Evolutionary conservation across 2,888 invertebrate genomes (phyloP).

Genomic region (Hipparchia semele): DNA sequence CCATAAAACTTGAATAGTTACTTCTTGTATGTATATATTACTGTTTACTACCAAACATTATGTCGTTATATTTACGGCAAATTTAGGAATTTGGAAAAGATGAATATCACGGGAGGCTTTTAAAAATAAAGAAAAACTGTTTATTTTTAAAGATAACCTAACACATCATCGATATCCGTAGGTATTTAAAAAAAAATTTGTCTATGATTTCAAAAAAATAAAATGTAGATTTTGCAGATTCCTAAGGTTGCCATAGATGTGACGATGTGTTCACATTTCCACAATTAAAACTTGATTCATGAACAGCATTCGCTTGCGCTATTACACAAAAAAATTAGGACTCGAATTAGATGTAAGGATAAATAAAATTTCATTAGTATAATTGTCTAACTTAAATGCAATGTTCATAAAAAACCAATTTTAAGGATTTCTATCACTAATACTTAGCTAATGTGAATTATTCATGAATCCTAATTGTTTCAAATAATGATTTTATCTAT

Average conservation of each 20-base stretch:
- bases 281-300: conserved; percentile 18
- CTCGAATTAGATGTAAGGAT: conserved; percentile 38
- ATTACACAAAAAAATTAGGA: conserved; percentile 31
- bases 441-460: neutral
- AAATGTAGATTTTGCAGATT: too few relatives aligned
- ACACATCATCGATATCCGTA: too few relatives aligned
- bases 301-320: conserved; percentile 38
- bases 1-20: conserved; percentile 33
- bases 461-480: neutral
- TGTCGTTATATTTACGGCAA: too few relatives aligned
- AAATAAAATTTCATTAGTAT: conserved; percentile 28
- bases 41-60: conserved; percentile 3
- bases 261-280: conserved; percentile 17
- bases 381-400: conserved; percentile 20
- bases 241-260: neutral
- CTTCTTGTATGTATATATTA: conserved; percentile 29
- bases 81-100: too few relatives aligned
- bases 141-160: too few relatives aligned
- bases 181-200: too few relatives aligned
- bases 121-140: too few relatives aligned
- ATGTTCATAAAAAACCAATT: conserved; percentile 10
- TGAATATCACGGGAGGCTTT: too few relatives aligned
- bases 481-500: neutral
- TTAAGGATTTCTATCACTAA: conserved; percentile 8
- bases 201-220: too few relatives aligned